Evolutionary conservation across 2,113 vertebrate genomes (phyloP), one percentile per base, ranked within the genome.

Genomic region (Andinoacara biseriatus): DNA sequence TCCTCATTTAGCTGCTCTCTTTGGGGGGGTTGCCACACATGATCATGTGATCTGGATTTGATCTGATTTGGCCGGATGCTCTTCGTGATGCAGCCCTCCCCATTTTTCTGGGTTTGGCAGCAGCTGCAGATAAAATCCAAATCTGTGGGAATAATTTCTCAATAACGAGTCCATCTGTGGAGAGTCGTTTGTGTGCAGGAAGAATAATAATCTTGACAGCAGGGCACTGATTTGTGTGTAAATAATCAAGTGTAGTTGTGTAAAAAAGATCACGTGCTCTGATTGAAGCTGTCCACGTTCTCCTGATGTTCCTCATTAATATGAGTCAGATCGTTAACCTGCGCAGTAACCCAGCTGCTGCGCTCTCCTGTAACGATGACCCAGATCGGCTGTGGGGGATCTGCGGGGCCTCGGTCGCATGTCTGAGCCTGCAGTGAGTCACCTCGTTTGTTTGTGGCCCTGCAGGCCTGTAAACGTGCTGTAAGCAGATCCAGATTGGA

Each of bases 401-500:
- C 15, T 5, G 0, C 2, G 24, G 46, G 63, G 40, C 29, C 43
- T 69, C 1, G 3, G 63, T 69, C 5, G 40, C 43, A 49, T 69
- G 43, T 20, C 49, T 49, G 43, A 49, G 63, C 14, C 17, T 1
- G 5, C 3, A 17, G 65, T 69, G 24, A 69, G 24, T 69, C 65
- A 69, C 24, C 24, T 52, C 10, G 0, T 63, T 63, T 63, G 59
- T 78, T 78, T 63, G 59, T 63, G 46, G 29, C 57, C 54, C 31
- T 29, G 76, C 22, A 7, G 76, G 46, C 26, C 49, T 57, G 60
- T 79, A 79, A 65, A 65, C 35, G 61, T 38, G 31, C 46, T 54
- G 46, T 72, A 31, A 72, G 46, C 67, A 72, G 18, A 33, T 72
- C 67, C 67, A 72, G 67, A 56, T 60, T 62, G 33, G 77, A 65